Conservation (phyloP, 2,888 invertebrate genomes). For the Chrysolina haemoptera region DNA sequence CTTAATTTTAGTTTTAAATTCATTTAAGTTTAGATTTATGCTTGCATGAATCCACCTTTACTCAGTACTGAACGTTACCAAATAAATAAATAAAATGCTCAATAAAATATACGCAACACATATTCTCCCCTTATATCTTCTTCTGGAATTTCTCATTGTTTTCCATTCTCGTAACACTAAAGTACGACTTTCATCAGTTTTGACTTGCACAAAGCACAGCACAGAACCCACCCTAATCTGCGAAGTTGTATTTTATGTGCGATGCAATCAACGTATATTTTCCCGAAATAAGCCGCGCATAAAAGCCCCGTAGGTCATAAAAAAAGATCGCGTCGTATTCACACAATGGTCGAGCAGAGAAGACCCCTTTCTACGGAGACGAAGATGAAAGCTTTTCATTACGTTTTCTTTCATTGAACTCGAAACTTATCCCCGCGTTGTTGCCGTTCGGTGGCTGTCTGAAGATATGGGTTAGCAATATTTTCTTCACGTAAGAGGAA, state of each 20-base stretch:
- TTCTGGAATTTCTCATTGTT: slow-evolving; percentile 31
- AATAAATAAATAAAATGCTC: no score
- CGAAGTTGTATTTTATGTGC: slow-evolving; percentile 37
- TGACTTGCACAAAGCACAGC: slow-evolving; percentile 7
- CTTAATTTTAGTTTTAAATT: no score
- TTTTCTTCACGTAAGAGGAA: no score
- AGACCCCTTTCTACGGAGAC: slow-evolving; percentile 8
- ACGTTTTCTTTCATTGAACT: slow-evolving; percentile 20
- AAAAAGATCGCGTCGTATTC: slow-evolving; percentile 41
- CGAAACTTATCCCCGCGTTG: neutral
- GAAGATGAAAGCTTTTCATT: slow-evolving; percentile 18
- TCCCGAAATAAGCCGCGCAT: slow-evolving; percentile 40
- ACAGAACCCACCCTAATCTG: slow-evolving; percentile 15
- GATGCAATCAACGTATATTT: slow-evolving; percentile 42
- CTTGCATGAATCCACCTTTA: no score
- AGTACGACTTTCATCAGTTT: slow-evolving; percentile 13
- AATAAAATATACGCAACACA: neutral
- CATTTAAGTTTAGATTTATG: no score
- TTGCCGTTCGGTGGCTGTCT: neutral
- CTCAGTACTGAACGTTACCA: no score
- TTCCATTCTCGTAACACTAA: slow-evolving; percentile 35
- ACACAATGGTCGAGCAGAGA: slow-evolving; percentile 21
- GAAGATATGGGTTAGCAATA: neutral
- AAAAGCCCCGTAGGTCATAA: slow-evolving; percentile 39
- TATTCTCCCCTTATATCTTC: neutral